A percentile compares a stretch with the other conserved stretches of the same genome.
phyloP scores from a whole-genome alignment of 2,888 invertebrate species.

The Ormyrus thymus region DNA sequence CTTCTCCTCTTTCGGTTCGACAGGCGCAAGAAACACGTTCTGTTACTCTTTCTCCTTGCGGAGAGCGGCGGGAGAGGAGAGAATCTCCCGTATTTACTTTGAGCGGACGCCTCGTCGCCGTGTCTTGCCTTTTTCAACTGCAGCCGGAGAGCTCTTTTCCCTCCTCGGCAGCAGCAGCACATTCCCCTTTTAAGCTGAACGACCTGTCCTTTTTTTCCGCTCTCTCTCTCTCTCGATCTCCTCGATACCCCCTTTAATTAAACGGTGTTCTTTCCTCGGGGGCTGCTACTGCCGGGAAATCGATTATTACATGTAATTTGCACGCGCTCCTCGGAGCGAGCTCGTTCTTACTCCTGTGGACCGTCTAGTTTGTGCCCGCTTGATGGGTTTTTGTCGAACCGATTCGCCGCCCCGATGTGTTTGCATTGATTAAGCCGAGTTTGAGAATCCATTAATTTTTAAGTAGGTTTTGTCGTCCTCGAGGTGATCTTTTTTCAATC shows the following conservation, averaged over 20 bases:
- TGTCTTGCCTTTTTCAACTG: conserved; percentile 42
- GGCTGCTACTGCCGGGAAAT: conserved; percentile 13
- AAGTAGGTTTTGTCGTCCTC: not conserved
- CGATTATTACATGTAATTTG: conserved; percentile 40
- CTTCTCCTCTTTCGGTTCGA: conserved; percentile 53
- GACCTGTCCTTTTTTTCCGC: not conserved
- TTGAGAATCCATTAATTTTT: not conserved
- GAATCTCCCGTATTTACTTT: conserved; percentile 58
- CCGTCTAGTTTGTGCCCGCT: not conserved
- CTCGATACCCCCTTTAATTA: not conserved
- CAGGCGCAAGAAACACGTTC: conserved; percentile 59
- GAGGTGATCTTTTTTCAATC: no score
- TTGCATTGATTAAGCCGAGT: not conserved
- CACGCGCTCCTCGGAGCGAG: not conserved
- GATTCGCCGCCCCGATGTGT: not conserved
- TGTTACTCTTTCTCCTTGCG: conserved; percentile 52
- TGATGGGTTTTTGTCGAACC: conserved; percentile 14
- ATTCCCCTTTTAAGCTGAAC: not conserved
- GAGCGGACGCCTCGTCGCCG: conserved; percentile 47
- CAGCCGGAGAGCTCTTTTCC: conserved; percentile 22
- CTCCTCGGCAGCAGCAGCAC: not conserved
- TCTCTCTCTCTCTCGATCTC: not conserved
- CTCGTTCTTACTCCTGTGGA: not conserved
- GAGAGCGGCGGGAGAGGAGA: conserved; percentile 20
- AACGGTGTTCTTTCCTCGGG: not conserved